These are phyloP conservation scores for Semotilus atromaculatus DNA, from an alignment of 2,797 vertebrate species.

Conservation along the genomic window DNA sequence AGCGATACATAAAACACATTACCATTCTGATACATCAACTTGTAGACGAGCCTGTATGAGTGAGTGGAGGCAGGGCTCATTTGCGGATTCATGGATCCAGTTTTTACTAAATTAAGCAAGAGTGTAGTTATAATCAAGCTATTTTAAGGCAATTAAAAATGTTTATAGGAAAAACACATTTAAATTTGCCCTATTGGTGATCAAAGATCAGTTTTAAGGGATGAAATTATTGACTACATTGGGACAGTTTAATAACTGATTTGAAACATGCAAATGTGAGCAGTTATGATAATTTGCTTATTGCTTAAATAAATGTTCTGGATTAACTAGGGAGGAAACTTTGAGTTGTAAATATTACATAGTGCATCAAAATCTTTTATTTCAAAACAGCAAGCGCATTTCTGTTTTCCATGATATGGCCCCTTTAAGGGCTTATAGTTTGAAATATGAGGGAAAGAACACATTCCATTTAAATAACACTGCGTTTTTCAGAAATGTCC, in stretches of 20 bases:
- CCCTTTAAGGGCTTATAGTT: background rate
- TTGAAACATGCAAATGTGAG: background rate
- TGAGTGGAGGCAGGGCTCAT: too few species aligned
- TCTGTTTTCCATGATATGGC: constrained; percentile 4
- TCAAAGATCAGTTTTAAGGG: too few species aligned
- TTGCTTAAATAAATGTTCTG: background rate
- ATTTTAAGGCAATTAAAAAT: too few species aligned
- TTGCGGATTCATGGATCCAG: too few species aligned
- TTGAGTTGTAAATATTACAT: background rate
- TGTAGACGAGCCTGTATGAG: too few species aligned
- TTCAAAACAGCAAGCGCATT: background rate
- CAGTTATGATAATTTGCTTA: background rate
- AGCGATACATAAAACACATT: too few species aligned
- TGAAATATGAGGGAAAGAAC: constrained; percentile 27
- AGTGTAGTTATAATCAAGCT: too few species aligned
- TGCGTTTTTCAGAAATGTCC: constrained; percentile 35
- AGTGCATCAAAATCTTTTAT: background rate
- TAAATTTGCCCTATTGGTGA: too few species aligned
- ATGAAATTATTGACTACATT: too few species aligned
- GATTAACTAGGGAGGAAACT: background rate
- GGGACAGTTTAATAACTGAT: background rate
- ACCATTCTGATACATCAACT: too few species aligned
- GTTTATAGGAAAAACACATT: too few species aligned
- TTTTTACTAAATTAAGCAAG: too few species aligned
- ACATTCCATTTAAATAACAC: constrained; percentile 13